Evolutionary conservation across 2,113 vertebrate species (phyloP).

Genomic region (Peromyscus polionotus): DNA sequence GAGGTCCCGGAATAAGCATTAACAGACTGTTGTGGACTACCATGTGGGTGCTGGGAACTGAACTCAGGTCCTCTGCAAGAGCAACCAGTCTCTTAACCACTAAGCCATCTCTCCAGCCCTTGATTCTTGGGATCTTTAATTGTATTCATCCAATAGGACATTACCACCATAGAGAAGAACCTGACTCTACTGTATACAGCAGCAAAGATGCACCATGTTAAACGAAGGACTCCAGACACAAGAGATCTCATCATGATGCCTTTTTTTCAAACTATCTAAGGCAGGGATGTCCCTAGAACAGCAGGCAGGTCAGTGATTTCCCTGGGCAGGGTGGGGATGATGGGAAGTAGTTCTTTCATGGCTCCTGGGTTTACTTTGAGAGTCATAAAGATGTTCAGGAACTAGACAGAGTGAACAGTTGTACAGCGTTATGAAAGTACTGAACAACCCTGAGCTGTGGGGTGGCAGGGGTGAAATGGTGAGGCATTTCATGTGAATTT

Average conservation of each 20-base stretch:
- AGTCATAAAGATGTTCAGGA: neutral
- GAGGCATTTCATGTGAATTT: neutral
- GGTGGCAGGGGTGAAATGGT: accelerated
- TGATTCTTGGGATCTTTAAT: neutral
- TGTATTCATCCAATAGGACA: too few species aligned
- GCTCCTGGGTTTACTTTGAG: neutral
- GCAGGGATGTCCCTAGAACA: neutral
- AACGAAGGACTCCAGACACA: neutral
- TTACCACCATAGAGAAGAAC: neutral
- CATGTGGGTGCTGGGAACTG: neutral
- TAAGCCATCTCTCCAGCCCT: neutral
- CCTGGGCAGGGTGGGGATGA: neutral
- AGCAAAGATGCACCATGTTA: neutral
- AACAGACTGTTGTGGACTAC: neutral
- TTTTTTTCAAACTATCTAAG: neutral
- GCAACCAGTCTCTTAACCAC: neutral
- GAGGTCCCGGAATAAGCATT: neutral
- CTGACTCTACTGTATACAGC: too few species aligned
- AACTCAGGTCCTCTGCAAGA: neutral
- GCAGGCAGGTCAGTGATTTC: neutral
- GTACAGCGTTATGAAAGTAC: accelerated
- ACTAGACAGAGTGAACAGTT: neutral
- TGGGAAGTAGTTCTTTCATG: neutral
- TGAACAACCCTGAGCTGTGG: neutral
- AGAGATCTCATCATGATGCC: neutral